These are phyloP conservation scores for Plagiodera versicolora DNA, from an alignment of 2,888 invertebrate genomes.

Conservation along the genomic window DNA sequence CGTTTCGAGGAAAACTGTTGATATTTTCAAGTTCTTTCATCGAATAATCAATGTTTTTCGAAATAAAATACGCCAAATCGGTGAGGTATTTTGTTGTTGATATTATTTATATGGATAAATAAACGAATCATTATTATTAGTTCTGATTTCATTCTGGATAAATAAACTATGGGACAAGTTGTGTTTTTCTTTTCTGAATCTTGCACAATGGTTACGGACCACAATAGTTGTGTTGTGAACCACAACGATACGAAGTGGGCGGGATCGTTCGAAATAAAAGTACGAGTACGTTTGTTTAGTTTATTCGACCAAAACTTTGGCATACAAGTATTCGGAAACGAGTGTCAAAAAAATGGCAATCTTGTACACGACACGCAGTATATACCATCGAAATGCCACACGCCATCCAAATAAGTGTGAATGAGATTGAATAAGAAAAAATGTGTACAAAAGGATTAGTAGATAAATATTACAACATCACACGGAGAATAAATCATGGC, in stretches of 20 bases:
- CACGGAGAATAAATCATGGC: slow-evolving; percentile 26
- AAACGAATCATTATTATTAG: no score
- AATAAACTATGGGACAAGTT: not conserved
- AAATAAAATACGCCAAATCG: no score
- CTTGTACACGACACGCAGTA: slow-evolving; percentile 36
- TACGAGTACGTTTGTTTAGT: slow-evolving; percentile 29
- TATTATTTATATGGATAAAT: no score
- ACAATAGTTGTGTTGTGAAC: no score
- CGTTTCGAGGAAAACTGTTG: no score
- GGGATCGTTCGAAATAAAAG: no score
- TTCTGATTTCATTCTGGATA: no score
- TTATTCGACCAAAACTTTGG: slow-evolving; percentile 46
- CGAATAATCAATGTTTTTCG: no score
- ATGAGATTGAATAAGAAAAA: slow-evolving; percentile 32
- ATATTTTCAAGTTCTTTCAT: no score
- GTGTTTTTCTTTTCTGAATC: not conserved
- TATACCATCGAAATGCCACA: slow-evolving; percentile 33
- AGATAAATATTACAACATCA: slow-evolving; percentile 25
- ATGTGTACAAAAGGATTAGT: slow-evolving; percentile 35
- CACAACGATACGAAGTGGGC: no score
- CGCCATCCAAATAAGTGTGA: slow-evolving; percentile 34
- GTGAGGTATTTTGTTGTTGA: no score
- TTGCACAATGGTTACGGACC: no score
- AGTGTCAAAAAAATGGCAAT: slow-evolving; percentile 39
- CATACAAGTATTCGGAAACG: slow-evolving; percentile 43